phyloP scores from a whole-genome alignment of 2,113 vertebrate genomes.

The Hassar affinis region DNA sequence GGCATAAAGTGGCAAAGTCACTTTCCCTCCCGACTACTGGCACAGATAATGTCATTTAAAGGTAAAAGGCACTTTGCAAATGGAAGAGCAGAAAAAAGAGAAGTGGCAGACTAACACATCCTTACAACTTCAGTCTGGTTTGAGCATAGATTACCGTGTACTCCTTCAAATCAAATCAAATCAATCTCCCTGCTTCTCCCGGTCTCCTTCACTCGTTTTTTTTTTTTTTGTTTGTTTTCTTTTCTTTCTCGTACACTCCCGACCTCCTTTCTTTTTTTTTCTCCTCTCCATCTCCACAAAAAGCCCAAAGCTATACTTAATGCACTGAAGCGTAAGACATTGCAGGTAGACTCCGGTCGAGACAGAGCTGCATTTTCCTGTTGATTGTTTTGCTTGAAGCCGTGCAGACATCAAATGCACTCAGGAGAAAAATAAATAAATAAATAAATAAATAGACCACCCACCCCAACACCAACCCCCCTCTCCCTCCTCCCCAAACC shows the following conservation, averaged over 20 bases:
- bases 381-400: slow-evolving; percentile 51
- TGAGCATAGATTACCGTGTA: slow-evolving; percentile 24
- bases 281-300: slow-evolving; percentile 53
- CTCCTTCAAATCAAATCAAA: slow-evolving; percentile 40
- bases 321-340: slow-evolving; percentile 67
- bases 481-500: too few relatives aligned
- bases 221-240: background rate
- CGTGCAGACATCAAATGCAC: slow-evolving; percentile 33
- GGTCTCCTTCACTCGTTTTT: background rate
- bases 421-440: slow-evolving; percentile 2
- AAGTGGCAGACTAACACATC: slow-evolving; percentile 29
- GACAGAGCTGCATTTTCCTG: slow-evolving; percentile 51
- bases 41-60: slow-evolving; percentile 47
- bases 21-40: slow-evolving; percentile 19
- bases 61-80: slow-evolving; percentile 50
- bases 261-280: background rate
- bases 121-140: slow-evolving; percentile 3
- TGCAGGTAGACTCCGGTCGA: slow-evolving; percentile 67
- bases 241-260: background rate
- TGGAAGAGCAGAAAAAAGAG: slow-evolving; percentile 33
- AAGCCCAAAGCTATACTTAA: slow-evolving; percentile 70
- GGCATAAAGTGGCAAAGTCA: slow-evolving; percentile 38
- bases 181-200: slow-evolving; percentile 17
- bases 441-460: background rate
- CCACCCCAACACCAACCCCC: too few relatives aligned